These are phyloP conservation scores for Neotoxoptera formosana DNA, from an alignment of 1,140 invertebrate species.

Conservation along the genomic window DNA sequence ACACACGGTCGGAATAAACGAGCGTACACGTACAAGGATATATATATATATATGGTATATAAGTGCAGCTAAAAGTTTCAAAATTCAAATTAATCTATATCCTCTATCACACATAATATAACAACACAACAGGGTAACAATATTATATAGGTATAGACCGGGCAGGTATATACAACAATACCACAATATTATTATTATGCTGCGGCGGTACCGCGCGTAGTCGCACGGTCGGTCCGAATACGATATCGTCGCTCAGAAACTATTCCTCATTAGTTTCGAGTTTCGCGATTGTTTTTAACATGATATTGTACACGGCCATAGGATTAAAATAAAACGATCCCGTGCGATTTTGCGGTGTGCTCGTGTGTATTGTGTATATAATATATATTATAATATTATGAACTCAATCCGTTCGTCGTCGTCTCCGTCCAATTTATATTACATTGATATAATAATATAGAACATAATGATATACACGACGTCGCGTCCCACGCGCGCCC, in stretches of 20 bases:
- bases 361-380: not conserved
- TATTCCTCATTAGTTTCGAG: slow-evolving; percentile 19
- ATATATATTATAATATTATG: not conserved
- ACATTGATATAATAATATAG: not conserved
- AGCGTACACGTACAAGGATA: not conserved
- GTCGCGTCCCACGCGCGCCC: not conserved
- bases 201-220: not conserved
- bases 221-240: not conserved
- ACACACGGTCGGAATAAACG: not conserved
- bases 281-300: not conserved
- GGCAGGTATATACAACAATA: not conserved
- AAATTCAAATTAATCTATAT: slow-evolving; percentile 11
- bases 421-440: not conserved
- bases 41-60: not conserved
- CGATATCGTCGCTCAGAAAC: not conserved
- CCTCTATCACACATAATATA: not conserved
- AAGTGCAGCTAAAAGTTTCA: not conserved
- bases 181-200: not conserved
- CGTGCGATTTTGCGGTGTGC: not conserved
- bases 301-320: not conserved
- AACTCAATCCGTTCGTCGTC: not conserved
- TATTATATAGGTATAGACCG: too few relatives aligned
- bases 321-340: not conserved
- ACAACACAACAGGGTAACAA: not conserved
- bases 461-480: not conserved